A percentile compares a stretch with the other conserved stretches of the same genome.
These are phyloP conservation scores for Strix occidentalis DNA, from an alignment of 2,797 vertebrate species.

Conservation along the genomic window DNA sequence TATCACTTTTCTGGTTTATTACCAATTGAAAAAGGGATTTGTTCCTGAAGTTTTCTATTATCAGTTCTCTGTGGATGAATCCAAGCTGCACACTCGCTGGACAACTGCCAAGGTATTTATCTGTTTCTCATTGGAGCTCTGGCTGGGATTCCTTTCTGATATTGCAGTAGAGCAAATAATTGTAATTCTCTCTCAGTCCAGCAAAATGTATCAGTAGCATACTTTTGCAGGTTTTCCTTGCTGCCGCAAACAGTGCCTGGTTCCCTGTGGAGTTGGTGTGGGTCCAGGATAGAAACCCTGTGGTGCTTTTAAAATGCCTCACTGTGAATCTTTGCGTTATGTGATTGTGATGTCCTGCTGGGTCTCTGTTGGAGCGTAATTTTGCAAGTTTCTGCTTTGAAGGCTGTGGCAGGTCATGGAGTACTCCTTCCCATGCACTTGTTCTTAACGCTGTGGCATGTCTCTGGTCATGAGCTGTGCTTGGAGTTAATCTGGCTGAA, in stretches of 20 bases:
- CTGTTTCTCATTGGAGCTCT: background rate
- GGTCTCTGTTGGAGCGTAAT: background rate
- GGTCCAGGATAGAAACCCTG: background rate
- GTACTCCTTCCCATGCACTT: background rate
- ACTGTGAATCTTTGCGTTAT: rapidly evolving
- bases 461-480: background rate
- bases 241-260: background rate
- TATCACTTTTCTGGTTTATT: background rate
- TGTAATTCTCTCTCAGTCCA: background rate
- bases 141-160: background rate
- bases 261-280: background rate
- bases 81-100: rapidly evolving
- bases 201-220: background rate
- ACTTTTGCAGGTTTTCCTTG: background rate
- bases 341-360: rapidly evolving
- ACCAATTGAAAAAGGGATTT: background rate
- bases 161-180: background rate
- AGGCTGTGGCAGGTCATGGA: background rate
- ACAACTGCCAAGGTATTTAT: background rate
- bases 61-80: background rate
- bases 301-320: background rate
- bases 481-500: background rate
- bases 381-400: background rate
- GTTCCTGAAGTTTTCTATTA: background rate
- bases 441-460: background rate